These are phyloP conservation scores for Chaetodon auriga DNA, from an alignment of 2,113 vertebrate species.

Conservation along the genomic window DNA sequence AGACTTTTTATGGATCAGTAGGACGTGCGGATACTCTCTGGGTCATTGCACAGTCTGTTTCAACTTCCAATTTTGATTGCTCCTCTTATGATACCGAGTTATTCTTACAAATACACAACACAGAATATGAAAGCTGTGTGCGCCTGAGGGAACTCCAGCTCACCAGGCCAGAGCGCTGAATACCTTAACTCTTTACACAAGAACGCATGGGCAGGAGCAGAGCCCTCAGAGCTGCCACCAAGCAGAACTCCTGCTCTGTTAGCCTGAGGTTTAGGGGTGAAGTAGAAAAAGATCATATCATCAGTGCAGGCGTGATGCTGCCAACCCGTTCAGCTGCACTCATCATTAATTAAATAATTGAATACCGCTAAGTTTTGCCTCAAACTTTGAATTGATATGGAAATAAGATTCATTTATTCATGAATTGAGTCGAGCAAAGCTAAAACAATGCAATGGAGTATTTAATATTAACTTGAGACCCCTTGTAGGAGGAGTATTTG, in stretches of 20 bases:
- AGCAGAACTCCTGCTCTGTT: not conserved
- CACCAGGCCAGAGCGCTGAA: constrained; percentile 17
- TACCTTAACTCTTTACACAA: not conserved
- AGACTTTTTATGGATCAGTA: not conserved
- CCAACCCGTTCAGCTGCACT: not conserved
- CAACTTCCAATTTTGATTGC: not conserved
- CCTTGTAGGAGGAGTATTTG: constrained; percentile 20
- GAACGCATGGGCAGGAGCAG: not conserved
- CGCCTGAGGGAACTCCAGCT: constrained; percentile 4
- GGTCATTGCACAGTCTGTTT: not conserved
- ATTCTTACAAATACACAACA: not conserved
- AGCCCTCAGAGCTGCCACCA: not conserved
- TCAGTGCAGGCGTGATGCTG: not conserved
- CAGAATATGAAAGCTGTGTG: not conserved
- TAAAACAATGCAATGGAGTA: constrained; percentile 34
- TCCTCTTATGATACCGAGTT: not conserved
- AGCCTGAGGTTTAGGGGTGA: constrained; percentile 3
- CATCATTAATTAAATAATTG: constrained; percentile 32
- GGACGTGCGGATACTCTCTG: not conserved
- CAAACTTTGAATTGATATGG: constrained; percentile 39
- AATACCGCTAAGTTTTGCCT: constrained; percentile 20
- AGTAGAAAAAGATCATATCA: not conserved
- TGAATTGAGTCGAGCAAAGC: constrained; percentile 40
- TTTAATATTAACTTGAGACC: constrained; percentile 43
- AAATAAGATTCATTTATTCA: constrained; percentile 60